A percentile compares a stretch with the other conserved stretches of the same genome.
Evolutionary conservation across 2,888 invertebrate genomes (phyloP).

Genomic region (Digitonthophagus gazella): DNA sequence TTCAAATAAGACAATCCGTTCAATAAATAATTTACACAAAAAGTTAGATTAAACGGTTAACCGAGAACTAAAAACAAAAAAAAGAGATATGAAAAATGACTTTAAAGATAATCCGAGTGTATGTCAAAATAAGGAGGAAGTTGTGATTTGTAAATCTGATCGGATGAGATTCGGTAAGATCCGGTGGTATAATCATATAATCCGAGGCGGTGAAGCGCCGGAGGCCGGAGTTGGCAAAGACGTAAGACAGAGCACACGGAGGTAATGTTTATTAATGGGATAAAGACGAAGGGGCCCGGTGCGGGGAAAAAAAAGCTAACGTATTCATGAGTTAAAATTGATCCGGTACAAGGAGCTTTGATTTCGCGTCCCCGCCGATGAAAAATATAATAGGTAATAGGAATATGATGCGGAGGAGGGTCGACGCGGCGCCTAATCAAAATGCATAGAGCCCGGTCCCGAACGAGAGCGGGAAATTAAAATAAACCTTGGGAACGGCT

Average conservation of each 20-base stretch:
- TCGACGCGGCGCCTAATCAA: slow-evolving; percentile 49
- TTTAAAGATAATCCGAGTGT: no score
- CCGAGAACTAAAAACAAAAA: no score
- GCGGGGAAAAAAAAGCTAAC: slow-evolving; percentile 9
- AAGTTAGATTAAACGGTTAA: no score
- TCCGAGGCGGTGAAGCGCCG: background rate
- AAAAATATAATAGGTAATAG: slow-evolving; percentile 46
- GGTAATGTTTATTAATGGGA: slow-evolving; percentile 16
- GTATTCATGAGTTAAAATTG: slow-evolving; percentile 6
- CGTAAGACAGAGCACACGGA: slow-evolving; percentile 5
- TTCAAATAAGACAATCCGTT: background rate
- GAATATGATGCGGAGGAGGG: slow-evolving; percentile 47
- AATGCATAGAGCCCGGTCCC: slow-evolving; percentile 45
- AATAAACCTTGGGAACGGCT: slow-evolving; percentile 9
- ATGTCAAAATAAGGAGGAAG: background rate
- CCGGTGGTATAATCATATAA: no score
- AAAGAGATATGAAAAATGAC: no score
- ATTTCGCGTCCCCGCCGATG: slow-evolving; percentile 46
- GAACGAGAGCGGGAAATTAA: slow-evolving; percentile 7
- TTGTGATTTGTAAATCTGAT: background rate
- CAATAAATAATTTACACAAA: background rate
- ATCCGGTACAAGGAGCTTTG: slow-evolving; percentile 43
- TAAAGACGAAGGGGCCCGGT: background rate
- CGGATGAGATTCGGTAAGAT: no score
- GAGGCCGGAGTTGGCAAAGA: slow-evolving; percentile 2